Conservation (phyloP, 2,888 invertebrate genomes). For the Drosophila falleni region DNA sequence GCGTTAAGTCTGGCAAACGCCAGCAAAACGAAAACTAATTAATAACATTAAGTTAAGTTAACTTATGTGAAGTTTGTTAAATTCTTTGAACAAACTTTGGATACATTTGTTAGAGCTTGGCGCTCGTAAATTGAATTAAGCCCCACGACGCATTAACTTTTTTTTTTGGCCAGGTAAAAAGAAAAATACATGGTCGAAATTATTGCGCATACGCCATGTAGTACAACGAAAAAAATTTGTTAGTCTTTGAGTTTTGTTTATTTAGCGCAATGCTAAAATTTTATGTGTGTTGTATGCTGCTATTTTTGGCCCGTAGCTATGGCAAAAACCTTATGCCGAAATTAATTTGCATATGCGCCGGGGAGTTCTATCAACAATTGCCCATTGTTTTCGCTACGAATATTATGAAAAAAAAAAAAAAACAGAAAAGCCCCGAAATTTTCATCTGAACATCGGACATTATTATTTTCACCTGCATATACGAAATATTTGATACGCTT, state of each 20-base stretch:
- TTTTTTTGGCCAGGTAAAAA: slow-evolving; percentile 43
- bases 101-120: slow-evolving; percentile 1
- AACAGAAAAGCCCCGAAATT: slow-evolving; percentile 1
- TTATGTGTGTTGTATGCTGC: slow-evolving; percentile 31
- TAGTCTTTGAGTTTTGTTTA: slow-evolving; percentile 51
- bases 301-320: slow-evolving; percentile 46
- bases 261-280: slow-evolving; percentile 45
- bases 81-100: slow-evolving; percentile 37
- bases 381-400: slow-evolving; percentile 9
- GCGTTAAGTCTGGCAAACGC: slow-evolving; percentile 21
- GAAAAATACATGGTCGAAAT: slow-evolving; percentile 17
- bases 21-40: slow-evolving; percentile 52
- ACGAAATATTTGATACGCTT: slow-evolving; percentile 15
- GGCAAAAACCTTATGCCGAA: slow-evolving; percentile 48
- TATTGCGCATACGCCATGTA: slow-evolving; percentile 66
- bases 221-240: slow-evolving; percentile 12
- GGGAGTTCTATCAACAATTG: slow-evolving; percentile 21
- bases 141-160: slow-evolving; percentile 46
- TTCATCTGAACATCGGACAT: slow-evolving; percentile 29
- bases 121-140: slow-evolving; percentile 42
- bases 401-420: slow-evolving; percentile 8
- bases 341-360: slow-evolving; percentile 45
- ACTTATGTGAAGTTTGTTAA: slow-evolving; percentile 37
- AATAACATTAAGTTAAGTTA: slow-evolving; percentile 62
- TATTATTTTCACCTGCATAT: slow-evolving; percentile 35